Evolutionary conservation across 2,113 vertebrate species (phyloP).

Genomic region (Daphoenositta chrysoptera): DNA sequence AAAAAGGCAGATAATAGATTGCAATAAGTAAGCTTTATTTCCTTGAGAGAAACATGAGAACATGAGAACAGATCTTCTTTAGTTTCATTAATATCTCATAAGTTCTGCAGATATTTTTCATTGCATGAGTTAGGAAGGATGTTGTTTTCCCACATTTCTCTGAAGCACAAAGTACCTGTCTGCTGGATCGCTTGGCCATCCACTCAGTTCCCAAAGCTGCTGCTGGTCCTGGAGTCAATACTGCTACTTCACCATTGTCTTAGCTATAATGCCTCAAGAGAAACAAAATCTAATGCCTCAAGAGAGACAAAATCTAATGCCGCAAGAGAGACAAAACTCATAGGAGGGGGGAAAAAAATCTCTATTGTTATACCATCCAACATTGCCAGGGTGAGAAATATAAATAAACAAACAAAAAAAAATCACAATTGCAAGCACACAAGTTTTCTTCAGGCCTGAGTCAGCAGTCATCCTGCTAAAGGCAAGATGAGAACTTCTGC

Average conservation of each 20-base stretch:
- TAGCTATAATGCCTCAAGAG: neutral
- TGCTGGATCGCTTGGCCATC: neutral
- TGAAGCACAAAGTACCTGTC: neutral
- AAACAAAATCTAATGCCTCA: neutral
- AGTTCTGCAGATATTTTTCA: neutral
- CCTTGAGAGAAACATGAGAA: no score
- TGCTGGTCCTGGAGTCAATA: neutral
- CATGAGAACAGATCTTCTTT: neutral
- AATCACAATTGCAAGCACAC: neutral
- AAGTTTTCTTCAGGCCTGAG: neutral
- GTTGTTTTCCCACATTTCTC: neutral
- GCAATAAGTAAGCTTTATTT: neutral
- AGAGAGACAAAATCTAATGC: neutral
- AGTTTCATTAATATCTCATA: neutral
- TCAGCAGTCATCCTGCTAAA: neutral
- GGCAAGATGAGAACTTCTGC: neutral
- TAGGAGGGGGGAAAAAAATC: neutral
- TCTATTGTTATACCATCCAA: neutral
- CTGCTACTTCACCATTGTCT: neutral
- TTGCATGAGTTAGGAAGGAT: neutral
- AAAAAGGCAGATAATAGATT: neutral
- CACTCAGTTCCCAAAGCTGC: neutral
- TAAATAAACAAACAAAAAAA: neutral
- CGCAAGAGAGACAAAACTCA: neutral
- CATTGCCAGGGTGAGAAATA: neutral